phyloP scores from a whole-genome alignment of 2,113 vertebrate species.

The Pachyramphus minor region DNA sequence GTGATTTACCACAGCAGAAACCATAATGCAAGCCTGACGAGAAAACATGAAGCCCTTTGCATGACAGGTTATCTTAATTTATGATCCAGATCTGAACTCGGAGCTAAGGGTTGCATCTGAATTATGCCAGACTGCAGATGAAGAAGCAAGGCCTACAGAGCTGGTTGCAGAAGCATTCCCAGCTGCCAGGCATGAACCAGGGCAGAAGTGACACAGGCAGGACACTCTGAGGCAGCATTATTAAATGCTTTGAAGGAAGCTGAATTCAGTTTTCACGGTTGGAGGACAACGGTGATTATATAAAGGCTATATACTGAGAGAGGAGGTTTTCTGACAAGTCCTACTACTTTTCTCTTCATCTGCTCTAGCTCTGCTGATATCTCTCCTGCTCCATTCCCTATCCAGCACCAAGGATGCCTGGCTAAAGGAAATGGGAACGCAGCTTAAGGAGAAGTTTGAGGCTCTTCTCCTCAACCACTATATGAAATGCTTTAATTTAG shows the following conservation, averaged over 20 bases:
- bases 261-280: background rate
- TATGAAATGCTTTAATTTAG: background rate
- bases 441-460: background rate
- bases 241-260: background rate
- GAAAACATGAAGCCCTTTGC: background rate
- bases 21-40: background rate
- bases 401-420: background rate
- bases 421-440: background rate
- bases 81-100: background rate
- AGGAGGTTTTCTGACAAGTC: conserved; percentile 2
- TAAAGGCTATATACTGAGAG: background rate
- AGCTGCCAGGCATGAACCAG: background rate
- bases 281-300: background rate
- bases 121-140: background rate
- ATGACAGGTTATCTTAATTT: background rate
- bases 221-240: background rate
- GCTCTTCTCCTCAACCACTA: background rate
- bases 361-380: background rate
- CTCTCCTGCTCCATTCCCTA: background rate
- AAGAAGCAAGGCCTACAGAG: background rate
- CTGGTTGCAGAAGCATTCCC: background rate
- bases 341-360: background rate
- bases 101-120: background rate
- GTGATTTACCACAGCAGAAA: background rate
- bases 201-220: background rate